Base-by-base conservation (phyloP, 2,797 vertebrate species). In the Scleropages formosus region DNA sequence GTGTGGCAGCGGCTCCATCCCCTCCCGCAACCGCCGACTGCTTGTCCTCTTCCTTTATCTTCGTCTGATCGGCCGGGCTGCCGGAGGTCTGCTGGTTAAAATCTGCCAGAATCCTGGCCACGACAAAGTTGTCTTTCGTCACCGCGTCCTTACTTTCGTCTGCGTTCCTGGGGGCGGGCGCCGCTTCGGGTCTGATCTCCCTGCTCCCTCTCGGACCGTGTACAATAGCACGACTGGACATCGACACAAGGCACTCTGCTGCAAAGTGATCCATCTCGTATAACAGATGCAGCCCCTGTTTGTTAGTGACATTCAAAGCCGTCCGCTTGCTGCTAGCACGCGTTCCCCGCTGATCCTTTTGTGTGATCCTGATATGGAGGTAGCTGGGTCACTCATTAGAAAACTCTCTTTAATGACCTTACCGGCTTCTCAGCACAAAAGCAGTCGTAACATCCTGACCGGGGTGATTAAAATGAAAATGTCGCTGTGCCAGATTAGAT, bases 231-330 rank as follows among this genome's bases (percentile, higher is more conserved):
- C 95, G 95, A 79, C 91, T 98, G 89, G 97, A 98, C 97, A 99
- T 99, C 67, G 95, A 99, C 88, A 99, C 96, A 92, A 99, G 96
- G 95, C 97, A 98, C 94, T 99, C 96, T 80, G 97, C 97, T 87
- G 97, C 97, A 87, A 98, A 98, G 89, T 97, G 96, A 93, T 98
- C 97, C 94, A 99, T 99, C 86, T 91, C 93, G 88, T 85, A 88
- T 86, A 87, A 80, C 85, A 88, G 84, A 84, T 83, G 80, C 59
- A 70, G 27, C 73, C 75, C 62, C 59, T 80, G 80, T 77, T 79
- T 85, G 84, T 76, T 83, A 85, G 82, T 84, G 89, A 88, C 90
- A 92, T 92, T 89, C 87, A 86, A 78, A 83, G 82, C 83, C 80
- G 83, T 81, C 88, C 85, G 80, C 82, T 75, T 26, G 75, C 69